A percentile compares a stretch with the other conserved stretches of the same genome.
These are phyloP conservation scores for Trachelus troglodyta DNA, from an alignment of 2,888 invertebrate species.

Conservation along the genomic window DNA sequence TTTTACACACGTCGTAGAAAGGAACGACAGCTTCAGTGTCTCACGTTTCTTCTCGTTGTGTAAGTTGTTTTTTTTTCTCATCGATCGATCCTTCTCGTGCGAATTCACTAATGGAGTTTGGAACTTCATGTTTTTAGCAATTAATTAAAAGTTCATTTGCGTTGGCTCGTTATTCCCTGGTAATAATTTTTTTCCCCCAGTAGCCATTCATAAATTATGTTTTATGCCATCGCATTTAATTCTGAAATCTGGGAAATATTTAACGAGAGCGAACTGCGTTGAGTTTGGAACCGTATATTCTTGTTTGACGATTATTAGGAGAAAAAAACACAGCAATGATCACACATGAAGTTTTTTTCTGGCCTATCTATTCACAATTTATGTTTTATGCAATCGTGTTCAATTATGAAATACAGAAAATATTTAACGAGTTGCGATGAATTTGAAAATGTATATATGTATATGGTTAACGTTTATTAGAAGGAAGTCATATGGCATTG, in stretches of 20 bases:
- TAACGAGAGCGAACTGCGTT: background rate
- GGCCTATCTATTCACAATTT: background rate
- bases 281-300: background rate
- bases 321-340: background rate
- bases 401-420: background rate
- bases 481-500: background rate
- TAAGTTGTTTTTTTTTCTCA: constrained; percentile 32
- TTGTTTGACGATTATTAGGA: background rate
- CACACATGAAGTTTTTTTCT: background rate
- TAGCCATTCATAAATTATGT: background rate
- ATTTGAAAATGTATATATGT: background rate
- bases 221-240: background rate
- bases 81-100: background rate
- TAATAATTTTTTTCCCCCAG: background rate
- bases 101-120: background rate
- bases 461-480: background rate
- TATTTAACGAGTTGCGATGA: background rate
- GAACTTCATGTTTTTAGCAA: background rate
- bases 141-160: background rate
- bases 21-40: constrained; percentile 39
- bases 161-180: background rate
- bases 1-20: constrained; percentile 43
- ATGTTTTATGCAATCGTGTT: background rate
- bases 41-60: constrained; percentile 36
- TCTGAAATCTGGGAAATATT: background rate